phyloP scores from a whole-genome alignment of 2,888 invertebrate species.

The Mythimna albipuncta region DNA sequence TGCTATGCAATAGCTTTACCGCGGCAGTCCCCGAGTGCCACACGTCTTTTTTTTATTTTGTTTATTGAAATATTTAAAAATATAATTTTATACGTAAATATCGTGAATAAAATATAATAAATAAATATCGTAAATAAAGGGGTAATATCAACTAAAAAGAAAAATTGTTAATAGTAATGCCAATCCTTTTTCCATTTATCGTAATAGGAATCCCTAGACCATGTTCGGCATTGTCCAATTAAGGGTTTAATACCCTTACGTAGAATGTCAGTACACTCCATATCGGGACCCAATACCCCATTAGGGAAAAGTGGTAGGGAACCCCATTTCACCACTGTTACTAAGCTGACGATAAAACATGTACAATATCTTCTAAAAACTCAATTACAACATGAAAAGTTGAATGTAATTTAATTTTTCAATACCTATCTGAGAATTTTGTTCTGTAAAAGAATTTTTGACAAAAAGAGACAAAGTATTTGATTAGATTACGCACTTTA shows the following conservation, averaged over 20 bases:
- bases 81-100: too few relatives aligned
- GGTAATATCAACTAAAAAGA: too few relatives aligned
- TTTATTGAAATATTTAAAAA: too few relatives aligned
- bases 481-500: slow-evolving; percentile 43
- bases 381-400: slow-evolving; percentile 35
- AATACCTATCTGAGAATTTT: slow-evolving; percentile 13
- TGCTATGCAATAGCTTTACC: too few relatives aligned
- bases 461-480: slow-evolving; percentile 28
- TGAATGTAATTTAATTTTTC: slow-evolving; percentile 38
- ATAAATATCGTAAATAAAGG: too few relatives aligned
- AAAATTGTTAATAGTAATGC: too few relatives aligned
- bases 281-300: slow-evolving; percentile 12
- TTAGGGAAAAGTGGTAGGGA: slow-evolving; percentile 12
- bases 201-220: not conserved
- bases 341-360: slow-evolving; percentile 6
- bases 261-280: slow-evolving; percentile 5
- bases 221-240: not conserved
- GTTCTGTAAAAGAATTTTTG: slow-evolving; percentile 17
- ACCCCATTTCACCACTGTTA: slow-evolving; percentile 21
- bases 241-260: slow-evolving; percentile 2
- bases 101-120: too few relatives aligned
- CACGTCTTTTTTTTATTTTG: too few relatives aligned
- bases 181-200: not conserved
- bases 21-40: too few relatives aligned
- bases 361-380: slow-evolving; percentile 18